Conservation (phyloP, 2,888 invertebrate genomes). For the Pollenia angustigena region DNA sequence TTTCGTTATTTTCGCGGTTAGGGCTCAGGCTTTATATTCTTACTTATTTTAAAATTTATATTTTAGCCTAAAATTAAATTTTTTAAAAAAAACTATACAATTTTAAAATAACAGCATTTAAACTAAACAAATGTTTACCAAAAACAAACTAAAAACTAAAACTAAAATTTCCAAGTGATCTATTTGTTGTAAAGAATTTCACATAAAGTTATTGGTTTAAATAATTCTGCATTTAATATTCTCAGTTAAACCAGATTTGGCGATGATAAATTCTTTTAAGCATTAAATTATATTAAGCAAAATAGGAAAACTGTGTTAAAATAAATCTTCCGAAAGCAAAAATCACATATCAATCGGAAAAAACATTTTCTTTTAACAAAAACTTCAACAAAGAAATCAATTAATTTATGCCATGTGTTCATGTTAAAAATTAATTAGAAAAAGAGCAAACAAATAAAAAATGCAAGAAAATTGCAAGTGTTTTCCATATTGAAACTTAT, state of each 20-base stretch:
- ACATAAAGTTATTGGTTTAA: too few relatives aligned
- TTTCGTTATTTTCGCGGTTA: too few relatives aligned
- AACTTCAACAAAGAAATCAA: constrained; percentile 31
- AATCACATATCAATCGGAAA: constrained; percentile 25
- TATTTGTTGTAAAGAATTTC: too few relatives aligned
- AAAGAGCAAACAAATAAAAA: background rate
- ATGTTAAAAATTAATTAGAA: constrained; percentile 56
- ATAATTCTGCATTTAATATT: background rate
- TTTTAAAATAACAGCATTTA: too few relatives aligned
- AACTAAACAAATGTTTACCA: too few relatives aligned
- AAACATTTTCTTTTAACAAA: constrained; percentile 28
- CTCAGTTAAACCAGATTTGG: background rate
- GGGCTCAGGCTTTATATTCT: too few relatives aligned
- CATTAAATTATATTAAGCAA: background rate
- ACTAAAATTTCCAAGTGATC: too few relatives aligned
- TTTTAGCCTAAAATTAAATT: too few relatives aligned
- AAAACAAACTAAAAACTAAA: too few relatives aligned
- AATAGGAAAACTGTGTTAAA: background rate
- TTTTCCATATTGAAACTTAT: constrained; percentile 15
- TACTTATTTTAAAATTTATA: too few relatives aligned
- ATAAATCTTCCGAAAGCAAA: constrained; percentile 15
- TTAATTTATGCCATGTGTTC: constrained; percentile 56
- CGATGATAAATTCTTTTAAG: background rate
- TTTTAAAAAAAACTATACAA: too few relatives aligned
- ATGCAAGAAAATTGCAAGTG: constrained; percentile 45